Conservation (phyloP, 2,113 vertebrate species). For the Saguinus imperator region DNA sequence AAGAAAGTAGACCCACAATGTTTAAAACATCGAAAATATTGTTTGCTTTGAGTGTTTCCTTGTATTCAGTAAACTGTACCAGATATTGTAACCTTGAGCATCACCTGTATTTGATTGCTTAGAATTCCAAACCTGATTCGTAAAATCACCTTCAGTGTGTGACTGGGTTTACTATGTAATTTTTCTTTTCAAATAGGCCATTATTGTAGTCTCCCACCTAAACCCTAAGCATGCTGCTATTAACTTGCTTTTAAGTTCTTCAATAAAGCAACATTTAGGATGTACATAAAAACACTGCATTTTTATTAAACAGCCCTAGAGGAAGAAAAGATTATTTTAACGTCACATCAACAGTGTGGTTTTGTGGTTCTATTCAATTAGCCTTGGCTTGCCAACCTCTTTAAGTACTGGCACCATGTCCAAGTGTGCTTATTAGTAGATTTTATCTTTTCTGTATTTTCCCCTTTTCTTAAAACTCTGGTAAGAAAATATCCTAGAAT, state of each 20-base stretch:
- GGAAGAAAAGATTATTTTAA: constrained; percentile 61
- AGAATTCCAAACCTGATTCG: constrained; percentile 52
- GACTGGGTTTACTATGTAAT: constrained; percentile 64
- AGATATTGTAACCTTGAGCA: constrained; percentile 38
- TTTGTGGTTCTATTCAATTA: constrained; percentile 57
- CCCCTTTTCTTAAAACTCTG: constrained; percentile 9
- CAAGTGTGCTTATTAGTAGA: constrained; percentile 46
- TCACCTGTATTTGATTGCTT: constrained; percentile 40
- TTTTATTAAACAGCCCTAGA: constrained; percentile 67
- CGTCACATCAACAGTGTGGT: constrained; percentile 26
- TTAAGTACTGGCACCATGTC: background rate
- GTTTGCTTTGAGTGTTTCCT: constrained; percentile 27
- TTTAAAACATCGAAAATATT: constrained; percentile 9
- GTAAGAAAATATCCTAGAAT: background rate
- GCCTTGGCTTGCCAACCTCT: background rate
- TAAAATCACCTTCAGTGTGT: constrained; percentile 46
- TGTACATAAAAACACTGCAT: constrained; percentile 60
- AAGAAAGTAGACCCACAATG: background rate
- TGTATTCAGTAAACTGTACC: constrained; percentile 23
- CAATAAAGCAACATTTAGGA: constrained; percentile 65
- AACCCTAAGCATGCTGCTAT: constrained; percentile 64
- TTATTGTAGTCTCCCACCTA: constrained; percentile 43
- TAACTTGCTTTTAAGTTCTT: constrained; percentile 74
- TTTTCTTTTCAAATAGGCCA: constrained; percentile 71
- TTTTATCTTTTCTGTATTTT: constrained; percentile 30